phyloP scores from a whole-genome alignment of 2,797 vertebrate species.

The Agapornis canus region DNA sequence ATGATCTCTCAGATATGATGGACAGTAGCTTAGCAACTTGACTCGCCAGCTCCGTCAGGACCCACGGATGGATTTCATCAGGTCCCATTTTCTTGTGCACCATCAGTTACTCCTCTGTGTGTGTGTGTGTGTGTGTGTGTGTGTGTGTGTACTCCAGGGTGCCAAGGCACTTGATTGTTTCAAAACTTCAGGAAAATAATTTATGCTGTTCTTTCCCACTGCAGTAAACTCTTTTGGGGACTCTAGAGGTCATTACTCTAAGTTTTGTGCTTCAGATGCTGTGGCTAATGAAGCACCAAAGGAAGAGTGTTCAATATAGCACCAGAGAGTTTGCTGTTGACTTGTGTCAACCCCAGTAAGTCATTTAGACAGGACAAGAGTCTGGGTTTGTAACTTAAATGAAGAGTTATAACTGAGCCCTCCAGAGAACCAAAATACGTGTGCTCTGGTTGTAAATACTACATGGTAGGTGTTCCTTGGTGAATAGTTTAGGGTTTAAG shows the following conservation, averaged over 20 bases:
- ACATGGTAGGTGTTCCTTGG: not conserved
- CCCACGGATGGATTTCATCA: too few relatives aligned
- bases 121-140: rapidly evolving
- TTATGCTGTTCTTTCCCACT: not conserved
- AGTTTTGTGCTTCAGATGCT: not conserved
- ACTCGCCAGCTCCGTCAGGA: too few relatives aligned
- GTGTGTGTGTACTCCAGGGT: rapidly evolving
- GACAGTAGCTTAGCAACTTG: too few relatives aligned
- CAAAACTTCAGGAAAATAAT: not conserved
- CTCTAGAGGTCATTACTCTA: not conserved
- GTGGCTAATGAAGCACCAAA: not conserved
- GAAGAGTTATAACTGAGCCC: not conserved
- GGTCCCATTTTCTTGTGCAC: too few relatives aligned
- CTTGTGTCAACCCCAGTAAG: not conserved
- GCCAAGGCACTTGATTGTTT: not conserved
- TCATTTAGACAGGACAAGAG: not conserved
- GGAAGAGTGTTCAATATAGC: not conserved
- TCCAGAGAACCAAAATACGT: not conserved
- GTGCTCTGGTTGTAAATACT: not conserved
- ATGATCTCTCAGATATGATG: too few relatives aligned
- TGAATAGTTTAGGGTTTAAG: not conserved
- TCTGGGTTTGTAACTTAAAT: not conserved
- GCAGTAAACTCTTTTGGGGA: not conserved
- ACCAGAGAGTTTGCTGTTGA: not conserved
- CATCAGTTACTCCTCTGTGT: not conserved